Conservation (phyloP, 2,888 invertebrate species). For the Lasioglossum calceatum region DNA sequence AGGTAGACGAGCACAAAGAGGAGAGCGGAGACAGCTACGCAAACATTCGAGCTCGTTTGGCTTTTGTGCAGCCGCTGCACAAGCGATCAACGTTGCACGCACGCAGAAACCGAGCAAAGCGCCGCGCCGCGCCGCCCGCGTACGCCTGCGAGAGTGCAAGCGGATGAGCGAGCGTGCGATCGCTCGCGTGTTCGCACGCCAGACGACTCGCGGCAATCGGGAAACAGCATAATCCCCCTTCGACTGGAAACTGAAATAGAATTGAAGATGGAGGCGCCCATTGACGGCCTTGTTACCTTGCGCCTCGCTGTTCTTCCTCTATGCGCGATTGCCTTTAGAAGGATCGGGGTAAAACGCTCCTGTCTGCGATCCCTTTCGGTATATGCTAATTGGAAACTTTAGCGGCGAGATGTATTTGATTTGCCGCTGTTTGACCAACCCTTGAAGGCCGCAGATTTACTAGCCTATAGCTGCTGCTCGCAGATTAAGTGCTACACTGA, state of each 20-base stretch:
- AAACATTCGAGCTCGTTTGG: slow-evolving; percentile 77
- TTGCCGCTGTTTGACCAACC: not conserved
- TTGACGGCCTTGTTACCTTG: slow-evolving; percentile 21
- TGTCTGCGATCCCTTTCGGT: slow-evolving; percentile 1
- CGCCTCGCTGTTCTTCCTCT: slow-evolving; percentile 9
- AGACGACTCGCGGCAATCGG: slow-evolving; percentile 35
- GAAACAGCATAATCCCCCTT: slow-evolving; percentile 53
- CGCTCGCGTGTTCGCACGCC: slow-evolving; percentile 37
- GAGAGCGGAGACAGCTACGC: slow-evolving; percentile 75
- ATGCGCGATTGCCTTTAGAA: slow-evolving; percentile 34
- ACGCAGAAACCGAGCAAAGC: slow-evolving; percentile 36
- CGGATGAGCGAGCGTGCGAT: slow-evolving; percentile 1
- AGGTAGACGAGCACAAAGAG: slow-evolving; percentile 74
- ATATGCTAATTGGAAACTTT: slow-evolving; percentile 12
- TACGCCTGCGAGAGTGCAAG: slow-evolving; percentile 19
- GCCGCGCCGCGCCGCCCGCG: slow-evolving; percentile 10
- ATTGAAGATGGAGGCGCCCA: slow-evolving; percentile 47
- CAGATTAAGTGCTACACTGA: not conserved
- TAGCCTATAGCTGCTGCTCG: not conserved
- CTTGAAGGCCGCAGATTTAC: not conserved
- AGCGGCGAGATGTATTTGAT: slow-evolving; percentile 7
- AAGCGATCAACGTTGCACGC: slow-evolving; percentile 59
- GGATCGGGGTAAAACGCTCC: slow-evolving; percentile 2
- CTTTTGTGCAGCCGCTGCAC: slow-evolving; percentile 62
- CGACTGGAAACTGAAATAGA: slow-evolving; percentile 56